Base-by-base conservation (phyloP, 2,888 invertebrate genomes). In the Hirtodrosophila confusa region DNA sequence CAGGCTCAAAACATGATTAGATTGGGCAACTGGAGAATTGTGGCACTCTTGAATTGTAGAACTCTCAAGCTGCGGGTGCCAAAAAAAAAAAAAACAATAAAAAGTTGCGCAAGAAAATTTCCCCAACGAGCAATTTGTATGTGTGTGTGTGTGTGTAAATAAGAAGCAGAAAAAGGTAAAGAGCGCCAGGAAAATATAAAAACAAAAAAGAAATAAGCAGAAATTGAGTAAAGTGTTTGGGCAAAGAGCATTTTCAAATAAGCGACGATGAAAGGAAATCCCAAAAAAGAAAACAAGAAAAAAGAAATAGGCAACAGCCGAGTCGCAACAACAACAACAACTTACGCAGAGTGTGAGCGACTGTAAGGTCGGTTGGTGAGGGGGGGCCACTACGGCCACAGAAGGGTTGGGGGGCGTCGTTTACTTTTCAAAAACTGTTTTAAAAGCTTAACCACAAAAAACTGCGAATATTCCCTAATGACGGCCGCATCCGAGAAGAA, bases 391-490 rank as follows among this genome's bases (percentile, higher is more conserved):
- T n/a, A n/a, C n/a, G n/a, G n/a, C 11, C n/a, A 4, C n/a, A 8
- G 40, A 33, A 9, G 45, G 48, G 47, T 3, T 10, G 24, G 33
- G 41, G 33, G 64, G 31, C 31, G 31, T 7, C 64, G 78, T 75
- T 82, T 82, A 80, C 86, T 76, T 85, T 87, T 64, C 65, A 45
- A 85, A 80, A 84, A 84, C 88, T 73, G 82, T 84, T 84, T 84
- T 84, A 78, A 88, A 86, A 84, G 82, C 84, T 88, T 84, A 84
- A 86, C 88, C 88, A 88, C 75, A 58, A 75, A 84, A 80, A 78
- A 78, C 71, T 77, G 86, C 64, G 83, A 73, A 85, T 75, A 87
- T 87, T 88, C 88, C 88, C 85, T 85, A 85, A 88, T 88, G 85
- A 85, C 79, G 71, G 68, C 61, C 40, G 54, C 44, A 58, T 62